Evolutionary conservation across 92 coral and sea anemone genomes (phyloP).

Genomic region (Porites divaricata): DNA sequence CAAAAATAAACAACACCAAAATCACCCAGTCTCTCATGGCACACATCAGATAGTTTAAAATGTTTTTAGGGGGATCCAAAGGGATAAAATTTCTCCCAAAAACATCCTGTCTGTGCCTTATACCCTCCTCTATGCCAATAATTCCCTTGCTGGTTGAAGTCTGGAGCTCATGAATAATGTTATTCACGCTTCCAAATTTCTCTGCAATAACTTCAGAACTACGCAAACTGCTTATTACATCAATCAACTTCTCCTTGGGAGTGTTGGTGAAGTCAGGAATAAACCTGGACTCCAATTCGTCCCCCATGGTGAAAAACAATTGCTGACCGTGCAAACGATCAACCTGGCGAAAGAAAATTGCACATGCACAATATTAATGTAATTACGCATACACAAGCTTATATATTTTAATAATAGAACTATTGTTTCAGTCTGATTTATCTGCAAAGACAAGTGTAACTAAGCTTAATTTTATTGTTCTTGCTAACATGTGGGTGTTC

Average conservation of each 20-base stretch:
- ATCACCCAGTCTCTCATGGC: slow-evolving; percentile 79
- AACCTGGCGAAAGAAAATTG: not conserved
- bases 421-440: too few species aligned
- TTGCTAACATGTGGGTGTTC: too few species aligned
- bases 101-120: slow-evolving; percentile 55
- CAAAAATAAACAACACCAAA: slow-evolving; percentile 66
- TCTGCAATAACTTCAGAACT: slow-evolving; percentile 57
- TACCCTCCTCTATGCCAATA: slow-evolving; percentile 65
- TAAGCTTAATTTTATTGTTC: too few species aligned
- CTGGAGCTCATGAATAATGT: slow-evolving; percentile 66
- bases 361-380: too few species aligned
- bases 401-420: too few species aligned
- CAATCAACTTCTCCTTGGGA: slow-evolving; percentile 64
- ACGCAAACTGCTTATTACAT: slow-evolving; percentile 57
- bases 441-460: too few species aligned
- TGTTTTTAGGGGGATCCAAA: slow-evolving; percentile 48
- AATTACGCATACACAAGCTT: too few species aligned
- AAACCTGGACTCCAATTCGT: slow-evolving; percentile 55
- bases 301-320: slow-evolving; percentile 41
- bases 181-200: slow-evolving; percentile 58
- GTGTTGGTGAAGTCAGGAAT: slow-evolving; percentile 66
- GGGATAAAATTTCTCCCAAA: slow-evolving; percentile 79
- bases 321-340: not conserved
- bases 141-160: slow-evolving; percentile 80
- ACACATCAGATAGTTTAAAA: slow-evolving; percentile 62